Evolutionary conservation across 2,113 vertebrate genomes (phyloP).

Genomic region (Oncorhynchus gorbuscha): DNA sequence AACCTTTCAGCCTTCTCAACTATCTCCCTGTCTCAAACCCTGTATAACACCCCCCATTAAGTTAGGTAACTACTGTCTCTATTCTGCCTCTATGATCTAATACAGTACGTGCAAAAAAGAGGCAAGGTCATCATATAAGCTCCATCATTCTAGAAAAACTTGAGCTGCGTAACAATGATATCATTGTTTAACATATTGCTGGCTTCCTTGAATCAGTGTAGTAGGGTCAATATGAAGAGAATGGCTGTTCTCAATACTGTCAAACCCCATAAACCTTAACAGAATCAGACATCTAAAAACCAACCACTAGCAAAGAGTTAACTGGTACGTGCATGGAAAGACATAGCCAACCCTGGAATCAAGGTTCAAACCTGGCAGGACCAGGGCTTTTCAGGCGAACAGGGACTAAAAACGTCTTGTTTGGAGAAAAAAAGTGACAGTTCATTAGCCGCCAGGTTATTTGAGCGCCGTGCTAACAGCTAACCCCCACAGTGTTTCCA

Average conservation of each 20-base stretch:
- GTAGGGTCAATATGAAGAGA: neutral
- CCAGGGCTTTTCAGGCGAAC: neutral
- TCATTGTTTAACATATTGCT: neutral
- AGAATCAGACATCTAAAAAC: neutral
- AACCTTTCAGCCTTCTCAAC: too few species aligned
- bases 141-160: too few species aligned
- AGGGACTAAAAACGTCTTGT: constrained; percentile 13
- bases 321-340: neutral
- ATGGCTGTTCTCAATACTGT: neutral
- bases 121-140: too few species aligned
- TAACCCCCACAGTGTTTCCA: constrained; percentile 51
- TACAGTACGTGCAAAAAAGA: too few species aligned
- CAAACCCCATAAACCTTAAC: neutral
- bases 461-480: constrained; percentile 17
- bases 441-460: constrained; percentile 37
- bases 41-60: too few species aligned
- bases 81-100: too few species aligned
- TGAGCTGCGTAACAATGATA: neutral
- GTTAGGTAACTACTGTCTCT: too few species aligned
- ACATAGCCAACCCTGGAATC: neutral
- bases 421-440: constrained; percentile 25
- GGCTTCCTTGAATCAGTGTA: neutral
- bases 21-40: too few species aligned
- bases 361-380: neutral
- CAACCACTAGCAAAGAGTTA: neutral